Conservation (phyloP, 2,113 vertebrate species). For the Podarcis cretensis region DNA sequence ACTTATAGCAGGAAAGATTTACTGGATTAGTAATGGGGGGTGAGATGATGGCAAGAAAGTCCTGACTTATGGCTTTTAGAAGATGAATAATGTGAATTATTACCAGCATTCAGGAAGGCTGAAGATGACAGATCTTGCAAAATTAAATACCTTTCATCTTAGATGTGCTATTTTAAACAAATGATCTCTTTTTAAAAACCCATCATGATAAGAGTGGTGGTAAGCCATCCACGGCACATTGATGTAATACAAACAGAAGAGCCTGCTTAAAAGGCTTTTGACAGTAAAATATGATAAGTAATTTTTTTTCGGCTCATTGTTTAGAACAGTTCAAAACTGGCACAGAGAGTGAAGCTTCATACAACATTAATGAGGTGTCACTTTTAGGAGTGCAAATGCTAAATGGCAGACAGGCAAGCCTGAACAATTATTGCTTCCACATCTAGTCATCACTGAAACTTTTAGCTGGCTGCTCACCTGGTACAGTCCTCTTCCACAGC, state of each 20-base stretch:
- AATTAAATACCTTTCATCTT: slow-evolving; percentile 59
- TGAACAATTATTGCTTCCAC: neutral
- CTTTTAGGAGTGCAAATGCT: slow-evolving; percentile 24
- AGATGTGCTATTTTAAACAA: slow-evolving; percentile 58
- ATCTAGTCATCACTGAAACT: neutral
- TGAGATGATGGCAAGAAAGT: slow-evolving; percentile 48
- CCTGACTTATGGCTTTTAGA: slow-evolving; percentile 51
- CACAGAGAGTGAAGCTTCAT: neutral
- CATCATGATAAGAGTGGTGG: neutral
- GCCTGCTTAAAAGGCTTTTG: slow-evolving; percentile 30
- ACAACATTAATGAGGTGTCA: slow-evolving; percentile 34
- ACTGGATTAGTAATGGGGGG: slow-evolving; percentile 32
- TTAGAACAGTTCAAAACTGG: slow-evolving; percentile 47
- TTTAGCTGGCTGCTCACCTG: neutral
- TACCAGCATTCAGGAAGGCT: slow-evolving; percentile 49
- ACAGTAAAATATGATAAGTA: slow-evolving; percentile 43
- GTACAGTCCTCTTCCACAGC: neutral
- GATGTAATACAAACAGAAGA: slow-evolving; percentile 24
- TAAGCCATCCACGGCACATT: slow-evolving; percentile 9
- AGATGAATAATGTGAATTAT: slow-evolving; percentile 63
- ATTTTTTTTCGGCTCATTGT: slow-evolving; percentile 37
- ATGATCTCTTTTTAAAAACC: slow-evolving; percentile 44
- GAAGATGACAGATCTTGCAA: slow-evolving; percentile 40
- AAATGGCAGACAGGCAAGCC: slow-evolving; percentile 21
- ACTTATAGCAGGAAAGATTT: slow-evolving; percentile 52